phyloP scores from a whole-genome alignment of 1,140 invertebrate species.

The Aricia agestis region DNA sequence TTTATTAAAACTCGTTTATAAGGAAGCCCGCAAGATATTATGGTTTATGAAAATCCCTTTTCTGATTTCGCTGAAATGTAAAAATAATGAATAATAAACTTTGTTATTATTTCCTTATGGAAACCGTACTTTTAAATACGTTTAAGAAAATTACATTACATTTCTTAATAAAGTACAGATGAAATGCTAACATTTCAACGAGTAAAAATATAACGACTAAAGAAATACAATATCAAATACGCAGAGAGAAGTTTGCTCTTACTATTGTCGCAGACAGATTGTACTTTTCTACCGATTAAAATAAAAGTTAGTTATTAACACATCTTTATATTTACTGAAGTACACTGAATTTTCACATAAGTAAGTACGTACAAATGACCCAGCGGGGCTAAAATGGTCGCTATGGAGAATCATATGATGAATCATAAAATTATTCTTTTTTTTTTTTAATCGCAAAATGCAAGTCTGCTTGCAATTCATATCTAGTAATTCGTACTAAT shows the following conservation, averaged over 20 bases:
- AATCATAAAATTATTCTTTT: too few species aligned
- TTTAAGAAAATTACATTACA: conserved; percentile 31
- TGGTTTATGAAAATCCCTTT: conserved; percentile 60
- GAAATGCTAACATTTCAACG: not conserved
- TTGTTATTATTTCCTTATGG: conserved; percentile 37
- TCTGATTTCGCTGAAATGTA: conserved; percentile 46
- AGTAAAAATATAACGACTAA: not conserved
- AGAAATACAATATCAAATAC: not conserved
- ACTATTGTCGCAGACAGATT: not conserved
- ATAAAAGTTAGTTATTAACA: too few species aligned
- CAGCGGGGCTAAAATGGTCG: too few species aligned
- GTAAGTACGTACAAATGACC: too few species aligned
- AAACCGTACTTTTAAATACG: conserved; percentile 25
- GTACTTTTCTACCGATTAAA: too few species aligned
- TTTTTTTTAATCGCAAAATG: too few species aligned
- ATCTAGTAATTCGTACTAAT: too few species aligned
- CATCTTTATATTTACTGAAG: too few species aligned
- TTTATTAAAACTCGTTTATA: conserved; percentile 63
- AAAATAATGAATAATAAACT: conserved; percentile 46
- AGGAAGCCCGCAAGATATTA: conserved; percentile 55
- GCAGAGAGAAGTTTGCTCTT: not conserved
- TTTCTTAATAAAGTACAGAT: conserved; percentile 17
- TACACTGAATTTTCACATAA: too few species aligned
- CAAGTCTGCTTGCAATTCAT: too few species aligned
- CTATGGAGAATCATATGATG: too few species aligned